Conservation (phyloP, 2,113 vertebrate species). For the Thunnus thynnus region DNA sequence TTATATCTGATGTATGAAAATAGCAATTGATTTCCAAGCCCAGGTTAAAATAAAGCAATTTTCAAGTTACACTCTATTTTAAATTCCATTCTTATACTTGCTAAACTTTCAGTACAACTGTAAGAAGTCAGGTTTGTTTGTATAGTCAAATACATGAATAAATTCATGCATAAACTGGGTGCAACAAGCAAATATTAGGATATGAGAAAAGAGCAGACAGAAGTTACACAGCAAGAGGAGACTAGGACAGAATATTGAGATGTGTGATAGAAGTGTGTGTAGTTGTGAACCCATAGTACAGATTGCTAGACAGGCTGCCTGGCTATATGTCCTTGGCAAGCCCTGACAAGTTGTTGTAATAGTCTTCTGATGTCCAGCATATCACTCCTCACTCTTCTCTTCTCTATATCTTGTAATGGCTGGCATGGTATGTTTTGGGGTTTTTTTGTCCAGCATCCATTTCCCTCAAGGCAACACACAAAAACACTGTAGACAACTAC, state of each 20-base stretch:
- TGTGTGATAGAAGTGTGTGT: slow-evolving; percentile 51
- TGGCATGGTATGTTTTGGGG: neutral
- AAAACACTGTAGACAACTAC: slow-evolving; percentile 6
- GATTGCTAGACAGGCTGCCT: slow-evolving; percentile 71
- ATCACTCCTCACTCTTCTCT: slow-evolving; percentile 51
- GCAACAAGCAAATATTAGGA: slow-evolving; percentile 42
- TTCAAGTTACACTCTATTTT: slow-evolving; percentile 30
- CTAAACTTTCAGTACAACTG: slow-evolving; percentile 26
- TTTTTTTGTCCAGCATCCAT: slow-evolving; percentile 6
- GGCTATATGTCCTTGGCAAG: slow-evolving; percentile 74
- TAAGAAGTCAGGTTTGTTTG: slow-evolving; percentile 30
- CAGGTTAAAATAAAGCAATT: slow-evolving; percentile 17
- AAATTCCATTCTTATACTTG: slow-evolving; percentile 18
- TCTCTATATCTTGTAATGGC: slow-evolving; percentile 38
- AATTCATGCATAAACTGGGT: slow-evolving; percentile 41
- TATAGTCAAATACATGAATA: slow-evolving; percentile 37
- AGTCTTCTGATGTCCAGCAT: slow-evolving; percentile 62
- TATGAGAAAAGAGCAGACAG: slow-evolving; percentile 25
- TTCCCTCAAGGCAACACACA: slow-evolving; percentile 23
- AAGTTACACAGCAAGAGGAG: slow-evolving; percentile 42
- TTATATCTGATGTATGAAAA: slow-evolving; percentile 17
- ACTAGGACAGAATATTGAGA: slow-evolving; percentile 61
- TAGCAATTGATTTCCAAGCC: slow-evolving; percentile 32
- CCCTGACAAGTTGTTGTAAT: slow-evolving; percentile 61
- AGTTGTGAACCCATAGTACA: slow-evolving; percentile 58